A percentile compares a stretch with the other conserved stretches of the same genome.
Conservation (phyloP, 2,888 invertebrate genomes). For the Strigamia transsilvanica region DNA sequence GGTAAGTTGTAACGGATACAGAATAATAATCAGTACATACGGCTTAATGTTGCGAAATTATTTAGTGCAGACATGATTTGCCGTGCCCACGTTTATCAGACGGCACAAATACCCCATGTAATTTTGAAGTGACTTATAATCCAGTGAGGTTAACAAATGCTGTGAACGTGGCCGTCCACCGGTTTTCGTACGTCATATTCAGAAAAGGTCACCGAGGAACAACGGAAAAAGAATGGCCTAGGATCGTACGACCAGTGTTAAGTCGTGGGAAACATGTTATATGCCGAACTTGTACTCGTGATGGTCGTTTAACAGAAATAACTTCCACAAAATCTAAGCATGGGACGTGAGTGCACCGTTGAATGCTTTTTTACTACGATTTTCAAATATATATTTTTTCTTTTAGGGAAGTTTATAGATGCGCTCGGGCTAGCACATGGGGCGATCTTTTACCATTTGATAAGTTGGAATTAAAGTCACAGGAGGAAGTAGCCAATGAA, state of each 20-base stretch:
- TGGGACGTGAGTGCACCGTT: conserved; percentile 71
- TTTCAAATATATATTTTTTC: conserved; percentile 58
- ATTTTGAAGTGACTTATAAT: conserved; percentile 74
- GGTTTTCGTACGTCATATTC: conserved; percentile 57
- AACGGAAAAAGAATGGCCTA: conserved; percentile 72
- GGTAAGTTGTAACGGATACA: conserved; percentile 66
- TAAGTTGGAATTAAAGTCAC: not conserved
- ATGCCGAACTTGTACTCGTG: conserved; percentile 79
- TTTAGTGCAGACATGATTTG: conserved; percentile 82
- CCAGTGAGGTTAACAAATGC: conserved; percentile 62
- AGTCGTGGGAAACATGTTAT: conserved; percentile 76
- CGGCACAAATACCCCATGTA: conserved; percentile 74
- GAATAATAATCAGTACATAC: not conserved
- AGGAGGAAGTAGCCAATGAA: not conserved
- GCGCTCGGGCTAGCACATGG: conserved; percentile 78
- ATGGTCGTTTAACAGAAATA: conserved; percentile 78
- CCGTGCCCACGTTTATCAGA: conserved; percentile 78
- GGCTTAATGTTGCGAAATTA: conserved; percentile 55
- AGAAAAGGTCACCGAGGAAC: conserved; percentile 52
- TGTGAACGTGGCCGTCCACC: not conserved
- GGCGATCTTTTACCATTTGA: conserved; percentile 80
- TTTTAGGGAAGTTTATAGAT: conserved; percentile 73
- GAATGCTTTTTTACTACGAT: not conserved
- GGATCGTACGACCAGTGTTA: conserved; percentile 77
- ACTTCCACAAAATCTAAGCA: conserved; percentile 79